Evolutionary conservation across 1,140 invertebrate genomes (phyloP).

Genomic region (Drosophila rhopaloa): DNA sequence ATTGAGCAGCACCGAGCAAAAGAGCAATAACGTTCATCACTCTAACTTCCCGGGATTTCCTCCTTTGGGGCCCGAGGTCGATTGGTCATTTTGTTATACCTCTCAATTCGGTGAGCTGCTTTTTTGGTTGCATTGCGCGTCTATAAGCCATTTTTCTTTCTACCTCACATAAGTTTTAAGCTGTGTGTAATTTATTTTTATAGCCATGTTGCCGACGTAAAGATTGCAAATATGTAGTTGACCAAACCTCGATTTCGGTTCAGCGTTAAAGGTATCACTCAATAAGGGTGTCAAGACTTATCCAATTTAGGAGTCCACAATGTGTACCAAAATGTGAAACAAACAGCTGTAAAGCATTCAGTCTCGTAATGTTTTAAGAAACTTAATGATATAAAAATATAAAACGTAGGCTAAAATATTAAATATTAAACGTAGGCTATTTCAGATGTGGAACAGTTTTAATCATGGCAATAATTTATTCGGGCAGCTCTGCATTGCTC

Average conservation of each 20-base stretch:
- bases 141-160: constrained; percentile 80
- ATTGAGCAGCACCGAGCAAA: constrained; percentile 50
- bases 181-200: constrained; percentile 81
- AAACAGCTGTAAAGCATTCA: no score
- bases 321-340: neutral
- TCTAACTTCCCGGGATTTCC: constrained; percentile 28
- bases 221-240: constrained; percentile 80
- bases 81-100: constrained; percentile 71
- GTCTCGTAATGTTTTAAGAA: no score
- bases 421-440: no score
- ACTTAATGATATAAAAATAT: no score
- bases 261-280: constrained; percentile 44
- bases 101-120: constrained; percentile 30
- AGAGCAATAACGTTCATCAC: constrained; percentile 77
- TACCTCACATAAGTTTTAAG: constrained; percentile 78
- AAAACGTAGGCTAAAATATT: no score
- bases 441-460: no score
- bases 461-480: neutral
- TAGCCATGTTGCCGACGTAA: constrained; percentile 71
- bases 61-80: constrained; percentile 50
- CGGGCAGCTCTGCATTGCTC: constrained; percentile 22
- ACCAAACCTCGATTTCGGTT: constrained; percentile 42
- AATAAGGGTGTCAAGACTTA: constrained; percentile 49
- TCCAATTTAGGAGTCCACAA: constrained; percentile 11
- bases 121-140: constrained; percentile 63